These are phyloP conservation scores for Apodemia hepburni DNA, from an alignment of 2,888 invertebrate genomes.

Conservation along the genomic window DNA sequence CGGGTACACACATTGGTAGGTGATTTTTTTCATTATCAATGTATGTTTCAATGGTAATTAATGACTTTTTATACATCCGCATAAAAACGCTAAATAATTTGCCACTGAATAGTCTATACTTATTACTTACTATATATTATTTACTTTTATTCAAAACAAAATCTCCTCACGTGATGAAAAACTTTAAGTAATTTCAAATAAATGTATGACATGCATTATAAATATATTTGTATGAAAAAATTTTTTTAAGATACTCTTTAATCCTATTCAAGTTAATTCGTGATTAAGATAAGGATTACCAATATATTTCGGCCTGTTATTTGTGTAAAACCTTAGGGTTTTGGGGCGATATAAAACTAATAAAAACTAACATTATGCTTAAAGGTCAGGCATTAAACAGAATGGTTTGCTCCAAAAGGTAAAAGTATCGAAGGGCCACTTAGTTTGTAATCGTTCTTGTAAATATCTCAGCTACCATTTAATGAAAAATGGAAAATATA, in stretches of 20 bases:
- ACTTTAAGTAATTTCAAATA: no score
- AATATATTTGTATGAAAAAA: no score
- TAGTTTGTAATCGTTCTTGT: neutral
- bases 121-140: no score
- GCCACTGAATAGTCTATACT: no score
- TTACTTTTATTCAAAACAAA: no score
- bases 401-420: conserved; percentile 10
- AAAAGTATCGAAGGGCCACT: neutral
- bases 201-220: no score
- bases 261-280: neutral
- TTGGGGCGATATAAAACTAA: neutral
- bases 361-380: conserved; percentile 2
- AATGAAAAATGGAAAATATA: neutral
- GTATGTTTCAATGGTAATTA: no score
- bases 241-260: neutral
- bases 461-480: neutral
- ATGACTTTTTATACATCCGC: no score
- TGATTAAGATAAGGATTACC: neutral
- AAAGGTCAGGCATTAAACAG: conserved; percentile 12
- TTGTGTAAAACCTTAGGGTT: neutral
- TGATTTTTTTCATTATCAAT: no score
- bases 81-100: no score
- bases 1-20: no score
- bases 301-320: neutral
- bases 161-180: no score